Evolutionary conservation across 2,888 invertebrate species (phyloP).

Genomic region (Pterostichus madidus): DNA sequence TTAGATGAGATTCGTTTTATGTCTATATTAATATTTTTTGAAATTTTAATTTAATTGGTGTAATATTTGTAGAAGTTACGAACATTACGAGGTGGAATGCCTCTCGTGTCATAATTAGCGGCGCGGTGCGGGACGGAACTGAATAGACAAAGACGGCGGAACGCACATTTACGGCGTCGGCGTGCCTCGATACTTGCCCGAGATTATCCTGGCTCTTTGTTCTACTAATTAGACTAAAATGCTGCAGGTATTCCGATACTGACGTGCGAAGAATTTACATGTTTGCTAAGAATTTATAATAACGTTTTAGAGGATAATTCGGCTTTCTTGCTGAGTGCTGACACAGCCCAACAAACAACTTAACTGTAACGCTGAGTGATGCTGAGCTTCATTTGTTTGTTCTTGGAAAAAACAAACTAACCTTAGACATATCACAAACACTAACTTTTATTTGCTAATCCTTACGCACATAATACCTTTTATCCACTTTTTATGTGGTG

Average conservation of each 20-base stretch:
- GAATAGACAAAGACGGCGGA: too few species aligned
- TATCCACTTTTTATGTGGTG: too few species aligned
- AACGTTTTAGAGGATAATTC: not conserved
- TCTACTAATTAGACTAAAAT: slow-evolving; percentile 44
- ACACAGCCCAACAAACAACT: not conserved
- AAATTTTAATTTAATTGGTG: slow-evolving; percentile 22
- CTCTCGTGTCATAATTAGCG: not conserved
- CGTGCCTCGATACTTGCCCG: slow-evolving; percentile 20
- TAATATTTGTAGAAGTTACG: not conserved
- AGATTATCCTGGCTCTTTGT: slow-evolving; percentile 34
- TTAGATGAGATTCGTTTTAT: too few species aligned
- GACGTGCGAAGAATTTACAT: slow-evolving; percentile 30
- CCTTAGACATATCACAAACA: too few species aligned
- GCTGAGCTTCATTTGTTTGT: too few species aligned
- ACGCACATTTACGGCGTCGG: too few species aligned
- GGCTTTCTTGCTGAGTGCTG: not conserved
- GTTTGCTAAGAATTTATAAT: slow-evolving; percentile 36
- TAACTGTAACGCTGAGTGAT: too few species aligned
- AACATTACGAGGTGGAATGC: too few species aligned
- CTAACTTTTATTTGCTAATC: too few species aligned
- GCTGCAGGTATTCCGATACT: slow-evolving; percentile 35
- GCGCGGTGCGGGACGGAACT: not conserved
- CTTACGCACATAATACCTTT: too few species aligned
- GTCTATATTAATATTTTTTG: not conserved
- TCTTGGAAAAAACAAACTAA: too few species aligned